Base-by-base conservation (phyloP, 2,888 invertebrate genomes). In the Ceriagrion tenellum region DNA sequence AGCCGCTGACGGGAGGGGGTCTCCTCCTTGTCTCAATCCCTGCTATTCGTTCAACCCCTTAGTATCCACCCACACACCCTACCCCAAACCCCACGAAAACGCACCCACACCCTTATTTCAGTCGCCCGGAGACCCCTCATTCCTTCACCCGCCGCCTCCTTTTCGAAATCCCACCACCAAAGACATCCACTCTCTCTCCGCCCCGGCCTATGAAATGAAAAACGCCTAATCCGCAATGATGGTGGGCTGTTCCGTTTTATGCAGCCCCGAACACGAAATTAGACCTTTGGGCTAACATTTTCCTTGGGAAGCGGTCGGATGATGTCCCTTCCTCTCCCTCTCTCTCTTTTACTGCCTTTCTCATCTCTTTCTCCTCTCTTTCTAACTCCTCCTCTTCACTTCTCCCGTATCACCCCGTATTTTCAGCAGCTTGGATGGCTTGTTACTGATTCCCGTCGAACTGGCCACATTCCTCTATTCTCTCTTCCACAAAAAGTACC, bases 231-330 rank as follows among this genome's bases (percentile, higher is more conserved):
- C 81, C 81, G 81, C 81, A 81, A 35, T 81, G 81, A 81, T 81
- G 81, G 81, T 18, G 81, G 81, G 30, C 81, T 35, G 81, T 81
- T 81, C 81, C 81, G 81, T 81, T 81, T 81, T 81, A 81, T 81
- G 81, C 81, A 81, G 81, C 81, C n/a, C 81, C 81, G 81, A 81
- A 81, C 81, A 81, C 81, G 81, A 81, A 81, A 81, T 81, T 81
- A 81, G 81, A 81, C 81, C 81, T 81, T 69, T 69, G 81, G 81
- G 81, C 81, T 81, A 81, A 81, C 81, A 81, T 81, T 81, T 81
- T 35, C 81, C 81, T 81, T 59, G 59, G 81, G 30, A 35, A 81
- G 81, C 30, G 81, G 13, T 16, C 35, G 81, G 81, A 81, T 81
- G 16, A 81, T 81, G 13, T 81, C 81, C 16, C 10, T 47, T 47